Evolutionary conservation across 2,113 vertebrate species (phyloP).

Genomic region (Motacilla alba): DNA sequence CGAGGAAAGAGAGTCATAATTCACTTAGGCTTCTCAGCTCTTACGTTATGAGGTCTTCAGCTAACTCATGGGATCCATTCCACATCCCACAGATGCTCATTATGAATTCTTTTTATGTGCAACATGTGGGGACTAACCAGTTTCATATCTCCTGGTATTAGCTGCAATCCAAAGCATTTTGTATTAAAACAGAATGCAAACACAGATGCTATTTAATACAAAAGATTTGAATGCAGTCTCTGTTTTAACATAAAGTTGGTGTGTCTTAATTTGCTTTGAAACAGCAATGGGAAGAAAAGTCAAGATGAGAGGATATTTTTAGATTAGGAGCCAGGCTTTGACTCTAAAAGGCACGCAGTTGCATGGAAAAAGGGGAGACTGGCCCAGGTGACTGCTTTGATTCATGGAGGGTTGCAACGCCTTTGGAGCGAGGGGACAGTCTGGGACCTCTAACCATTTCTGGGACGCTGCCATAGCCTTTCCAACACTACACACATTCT

Average conservation of each 20-base stretch:
- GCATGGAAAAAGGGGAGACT: neutral
- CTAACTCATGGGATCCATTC: constrained; percentile 73
- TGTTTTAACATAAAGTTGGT: constrained; percentile 60
- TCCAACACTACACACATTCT: neutral
- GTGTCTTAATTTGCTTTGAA: constrained; percentile 60
- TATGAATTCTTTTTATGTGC: constrained; percentile 81
- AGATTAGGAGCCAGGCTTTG: neutral
- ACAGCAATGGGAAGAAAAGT: constrained; percentile 37
- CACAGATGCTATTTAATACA: constrained; percentile 72
- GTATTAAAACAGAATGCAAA: constrained; percentile 75
- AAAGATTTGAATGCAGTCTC: constrained; percentile 54
- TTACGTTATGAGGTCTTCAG: constrained; percentile 73
- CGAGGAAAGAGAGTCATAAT: constrained; percentile 70
- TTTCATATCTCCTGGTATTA: constrained; percentile 82
- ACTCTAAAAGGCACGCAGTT: neutral
- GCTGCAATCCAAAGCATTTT: constrained; percentile 80
- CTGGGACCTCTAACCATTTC: neutral
- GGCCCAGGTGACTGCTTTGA: neutral
- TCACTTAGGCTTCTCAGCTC: constrained; percentile 73
- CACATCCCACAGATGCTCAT: constrained; percentile 79
- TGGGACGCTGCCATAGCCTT: neutral
- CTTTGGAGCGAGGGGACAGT: neutral
- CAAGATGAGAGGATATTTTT: constrained; percentile 18
- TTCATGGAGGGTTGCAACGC: neutral
- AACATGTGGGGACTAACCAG: constrained; percentile 81